Evolutionary conservation across 1,140 invertebrate genomes (phyloP).

Genomic region (Zaprionus africanus): DNA sequence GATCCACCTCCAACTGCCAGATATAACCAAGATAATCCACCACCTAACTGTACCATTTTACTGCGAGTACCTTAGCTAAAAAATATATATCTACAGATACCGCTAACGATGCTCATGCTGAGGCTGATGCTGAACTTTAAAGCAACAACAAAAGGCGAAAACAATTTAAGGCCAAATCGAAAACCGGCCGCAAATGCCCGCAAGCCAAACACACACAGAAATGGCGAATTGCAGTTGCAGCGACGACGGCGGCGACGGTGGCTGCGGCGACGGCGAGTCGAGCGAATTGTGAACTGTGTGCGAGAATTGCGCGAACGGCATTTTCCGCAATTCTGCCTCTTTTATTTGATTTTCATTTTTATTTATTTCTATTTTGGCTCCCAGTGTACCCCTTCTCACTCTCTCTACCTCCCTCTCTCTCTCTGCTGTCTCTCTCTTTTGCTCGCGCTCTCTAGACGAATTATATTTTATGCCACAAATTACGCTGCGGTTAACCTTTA

Average conservation of each 20-base stretch:
- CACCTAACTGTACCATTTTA: neutral
- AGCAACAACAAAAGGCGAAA: constrained; percentile 17
- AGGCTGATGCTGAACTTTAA: neutral
- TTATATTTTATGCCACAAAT: constrained; percentile 83
- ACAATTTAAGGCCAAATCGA: constrained; percentile 49
- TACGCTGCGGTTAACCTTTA: constrained; percentile 83
- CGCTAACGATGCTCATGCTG: neutral
- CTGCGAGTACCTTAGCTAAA: neutral
- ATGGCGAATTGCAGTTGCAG: constrained; percentile 28
- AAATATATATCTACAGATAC: neutral
- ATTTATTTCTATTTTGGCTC: constrained; percentile 28
- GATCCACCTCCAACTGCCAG: neutral
- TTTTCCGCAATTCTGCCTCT: constrained; percentile 25
- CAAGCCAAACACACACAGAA: constrained; percentile 27
- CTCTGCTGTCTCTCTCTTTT: constrained; percentile 10
- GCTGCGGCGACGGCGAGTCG: neutral
- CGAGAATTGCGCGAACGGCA: constrained; percentile 16
- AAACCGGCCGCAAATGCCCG: constrained; percentile 32
- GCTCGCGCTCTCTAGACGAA: constrained; percentile 64
- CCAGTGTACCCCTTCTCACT: neutral
- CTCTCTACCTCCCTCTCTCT: constrained; percentile 18
- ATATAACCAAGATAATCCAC: neutral
- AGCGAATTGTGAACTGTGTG: constrained; percentile 9
- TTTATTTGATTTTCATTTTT: constrained; percentile 46
- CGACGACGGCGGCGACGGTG: neutral